phyloP scores from a whole-genome alignment of 2,888 invertebrate genomes.

The Leucophora obtusa region DNA sequence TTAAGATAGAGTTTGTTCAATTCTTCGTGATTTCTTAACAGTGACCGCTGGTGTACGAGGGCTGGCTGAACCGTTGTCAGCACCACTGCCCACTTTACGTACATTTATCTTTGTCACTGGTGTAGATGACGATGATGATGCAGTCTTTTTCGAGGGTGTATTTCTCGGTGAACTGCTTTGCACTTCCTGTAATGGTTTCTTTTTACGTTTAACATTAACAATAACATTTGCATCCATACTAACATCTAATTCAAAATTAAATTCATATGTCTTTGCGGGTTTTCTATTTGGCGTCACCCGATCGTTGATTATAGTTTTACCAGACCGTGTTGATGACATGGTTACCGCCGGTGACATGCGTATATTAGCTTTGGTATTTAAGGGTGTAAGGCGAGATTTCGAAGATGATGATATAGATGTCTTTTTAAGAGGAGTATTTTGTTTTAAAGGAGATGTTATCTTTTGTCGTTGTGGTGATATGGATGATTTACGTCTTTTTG shows the following conservation, averaged over 20 bases:
- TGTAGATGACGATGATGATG: slow-evolving; percentile 55
- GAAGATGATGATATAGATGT: slow-evolving; percentile 30
- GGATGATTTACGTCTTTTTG: slow-evolving; percentile 47
- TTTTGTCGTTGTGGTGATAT: slow-evolving; percentile 43
- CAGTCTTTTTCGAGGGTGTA: slow-evolving; percentile 25
- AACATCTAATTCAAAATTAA: slow-evolving; percentile 78
- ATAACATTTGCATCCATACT: slow-evolving; percentile 79
- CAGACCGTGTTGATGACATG: slow-evolving; percentile 68
- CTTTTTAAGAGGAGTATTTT: slow-evolving; percentile 33
- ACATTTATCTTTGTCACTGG: slow-evolving; percentile 73
- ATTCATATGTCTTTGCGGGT: slow-evolving; percentile 76
- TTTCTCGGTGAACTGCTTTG: slow-evolving; percentile 7
- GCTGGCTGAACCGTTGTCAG: slow-evolving; percentile 62
- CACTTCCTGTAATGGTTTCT: slow-evolving; percentile 67
- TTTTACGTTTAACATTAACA: slow-evolving; percentile 77
- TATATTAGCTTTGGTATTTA: slow-evolving; percentile 68
- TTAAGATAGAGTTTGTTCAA: slow-evolving; percentile 29
- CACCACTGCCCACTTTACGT: slow-evolving; percentile 69
- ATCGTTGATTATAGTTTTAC: slow-evolving; percentile 76
- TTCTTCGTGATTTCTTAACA: slow-evolving; percentile 68
- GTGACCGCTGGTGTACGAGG: slow-evolving; percentile 72
- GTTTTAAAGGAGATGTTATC: slow-evolving; percentile 46
- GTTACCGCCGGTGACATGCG: slow-evolving; percentile 73
- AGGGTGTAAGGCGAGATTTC: slow-evolving; percentile 64
- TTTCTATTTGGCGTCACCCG: slow-evolving; percentile 74